Conservation (phyloP, 1,140 invertebrate genomes). For the Metaphire vulgaris region DNA sequence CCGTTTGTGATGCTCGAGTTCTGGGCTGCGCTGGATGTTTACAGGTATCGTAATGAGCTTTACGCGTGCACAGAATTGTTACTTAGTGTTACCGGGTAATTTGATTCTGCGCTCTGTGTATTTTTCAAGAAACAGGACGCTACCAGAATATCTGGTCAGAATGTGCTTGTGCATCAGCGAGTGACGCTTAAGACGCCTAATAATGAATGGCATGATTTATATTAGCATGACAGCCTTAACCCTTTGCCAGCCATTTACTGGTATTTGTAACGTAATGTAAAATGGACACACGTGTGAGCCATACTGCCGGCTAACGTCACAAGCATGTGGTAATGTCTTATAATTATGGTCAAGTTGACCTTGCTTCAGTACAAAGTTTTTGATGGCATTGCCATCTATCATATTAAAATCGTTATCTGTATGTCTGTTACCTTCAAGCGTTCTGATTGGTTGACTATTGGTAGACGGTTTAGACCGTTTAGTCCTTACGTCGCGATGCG, state of each 20-base stretch:
- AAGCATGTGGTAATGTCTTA: too few species aligned
- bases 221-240: background rate
- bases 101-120: background rate
- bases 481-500: too few species aligned
- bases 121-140: background rate
- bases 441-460: too few species aligned
- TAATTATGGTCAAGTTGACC: too few species aligned
- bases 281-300: too few species aligned
- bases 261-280: background rate
- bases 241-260: too few species aligned
- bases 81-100: background rate
- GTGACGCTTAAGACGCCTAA: background rate
- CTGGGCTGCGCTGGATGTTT: slow-evolving; percentile 60
- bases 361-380: too few species aligned
- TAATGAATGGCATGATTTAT: background rate
- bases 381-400: too few species aligned
- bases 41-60: slow-evolving; percentile 52
- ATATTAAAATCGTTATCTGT: too few species aligned
- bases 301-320: too few species aligned
- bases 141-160: background rate
- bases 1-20: slow-evolving; percentile 84
- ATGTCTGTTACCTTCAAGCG: too few species aligned
- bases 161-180: background rate
- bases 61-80: background rate
- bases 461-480: too few species aligned